A percentile compares a stretch with the other conserved stretches of the same genome.
Evolutionary conservation across 2,888 invertebrate species (phyloP).

Genomic region (Andrena flavipes): DNA sequence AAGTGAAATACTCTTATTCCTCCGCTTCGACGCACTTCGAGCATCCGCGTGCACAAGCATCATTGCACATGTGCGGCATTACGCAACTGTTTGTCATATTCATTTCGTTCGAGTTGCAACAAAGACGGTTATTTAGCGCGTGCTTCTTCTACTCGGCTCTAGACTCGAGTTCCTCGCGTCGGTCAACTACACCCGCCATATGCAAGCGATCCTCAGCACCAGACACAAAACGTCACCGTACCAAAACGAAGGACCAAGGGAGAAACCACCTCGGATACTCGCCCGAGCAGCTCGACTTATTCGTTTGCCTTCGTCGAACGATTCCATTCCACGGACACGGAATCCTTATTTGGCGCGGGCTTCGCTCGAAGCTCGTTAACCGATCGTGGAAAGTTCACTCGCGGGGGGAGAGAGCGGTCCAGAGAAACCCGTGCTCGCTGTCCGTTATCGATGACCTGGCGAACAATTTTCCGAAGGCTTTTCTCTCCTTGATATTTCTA

Average conservation of each 20-base stretch:
- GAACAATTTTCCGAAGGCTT: slow-evolving; percentile 6
- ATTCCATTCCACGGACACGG: slow-evolving; percentile 11
- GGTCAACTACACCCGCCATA: neutral
- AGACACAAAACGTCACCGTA: too few species aligned
- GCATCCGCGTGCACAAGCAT: slow-evolving; percentile 33
- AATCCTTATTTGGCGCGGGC: slow-evolving; percentile 52
- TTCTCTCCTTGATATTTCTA: slow-evolving; percentile 12
- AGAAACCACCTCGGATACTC: neutral
- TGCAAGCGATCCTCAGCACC: neutral
- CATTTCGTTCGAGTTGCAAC: slow-evolving; percentile 58
- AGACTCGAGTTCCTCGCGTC: slow-evolving; percentile 47
- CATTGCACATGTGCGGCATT: slow-evolving; percentile 65
- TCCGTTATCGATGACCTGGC: slow-evolving; percentile 28
- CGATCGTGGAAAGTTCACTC: slow-evolving; percentile 53
- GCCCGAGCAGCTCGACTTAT: slow-evolving; percentile 36
- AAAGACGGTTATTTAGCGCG: slow-evolving; percentile 64
- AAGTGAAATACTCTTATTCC: slow-evolving; percentile 20
- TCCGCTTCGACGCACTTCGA: slow-evolving; percentile 21
- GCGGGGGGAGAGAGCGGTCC: neutral
- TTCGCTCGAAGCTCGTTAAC: slow-evolving; percentile 53
- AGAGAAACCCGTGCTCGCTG: neutral
- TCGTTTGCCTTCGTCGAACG: slow-evolving; percentile 51
- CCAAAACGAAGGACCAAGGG: neutral
- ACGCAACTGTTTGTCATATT: slow-evolving; percentile 62
- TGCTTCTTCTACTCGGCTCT: slow-evolving; percentile 32